Base-by-base conservation (phyloP, 1,140 invertebrate species). In the Saxidomus purpurata region DNA sequence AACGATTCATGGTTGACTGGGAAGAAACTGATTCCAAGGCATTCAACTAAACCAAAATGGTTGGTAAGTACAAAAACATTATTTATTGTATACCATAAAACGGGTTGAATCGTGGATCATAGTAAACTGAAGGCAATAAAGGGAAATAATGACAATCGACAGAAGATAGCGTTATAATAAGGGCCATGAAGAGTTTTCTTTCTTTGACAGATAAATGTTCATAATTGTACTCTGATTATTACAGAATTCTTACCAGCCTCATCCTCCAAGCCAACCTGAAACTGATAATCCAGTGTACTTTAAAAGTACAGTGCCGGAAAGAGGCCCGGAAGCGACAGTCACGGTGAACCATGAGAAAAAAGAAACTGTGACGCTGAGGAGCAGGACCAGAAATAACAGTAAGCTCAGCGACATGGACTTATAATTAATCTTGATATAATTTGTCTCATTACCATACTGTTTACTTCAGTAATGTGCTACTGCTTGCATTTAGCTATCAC, bases 1-100 rank as follows among this genome's bases (percentile, higher is more conserved):
- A 96, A 96, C n/a, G 98, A 99, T 95, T 96, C 97, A 0, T 99
- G 99, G 99, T 91, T 97, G 6, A 96, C 97, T 31, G 96, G 89
- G 2, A 93, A 91, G 59, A 90, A 89, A 52, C 79, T 90, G 11
- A 92, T 90, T 47, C 91, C 91, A 19, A 43, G 90, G 25, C 89
- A 92, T 36, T 17, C 87, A 2, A 85, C 71, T 28, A 90, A 82
- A 55, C 89, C 90, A 15, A 92, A 91, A 81, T 91, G 89, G 92
- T 85, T 80, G 6, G 92, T 92, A 89, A 91, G 91, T 89, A 38
- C 3, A 19, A 59, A 19, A 6, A 9, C 22, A 9, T 43, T 8
- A 43, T 43, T 43, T 43, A 43, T 43, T 15, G 4, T 15, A 43
- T 15, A 43, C 15, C 15, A 43, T 15, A 43, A 43, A 43, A n/a